phyloP scores from a whole-genome alignment of 2,113 vertebrate genomes.

The Cyphomyrus plagiostoma region DNA sequence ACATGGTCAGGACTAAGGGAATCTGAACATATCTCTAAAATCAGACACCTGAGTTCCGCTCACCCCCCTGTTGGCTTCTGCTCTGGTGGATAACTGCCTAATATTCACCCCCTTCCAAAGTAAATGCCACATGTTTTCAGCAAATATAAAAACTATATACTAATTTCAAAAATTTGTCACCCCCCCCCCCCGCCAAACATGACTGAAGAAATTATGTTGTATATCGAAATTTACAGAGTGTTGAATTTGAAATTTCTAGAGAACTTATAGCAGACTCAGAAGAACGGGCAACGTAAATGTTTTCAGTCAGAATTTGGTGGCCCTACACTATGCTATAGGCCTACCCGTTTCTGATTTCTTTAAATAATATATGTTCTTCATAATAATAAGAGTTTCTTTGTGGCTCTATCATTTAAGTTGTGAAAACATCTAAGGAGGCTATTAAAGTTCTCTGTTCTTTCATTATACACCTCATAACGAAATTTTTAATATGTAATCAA shows the following conservation, averaged over 20 bases:
- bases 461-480: background rate
- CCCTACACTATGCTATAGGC: background rate
- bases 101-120: constrained; percentile 42
- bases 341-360: background rate
- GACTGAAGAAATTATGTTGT: background rate
- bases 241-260: background rate
- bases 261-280: background rate
- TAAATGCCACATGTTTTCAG: background rate
- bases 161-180: background rate
- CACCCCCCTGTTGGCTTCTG: constrained; percentile 22
- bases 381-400: background rate
- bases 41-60: constrained; percentile 34
- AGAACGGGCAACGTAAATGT: background rate
- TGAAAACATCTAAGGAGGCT: background rate
- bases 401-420: background rate
- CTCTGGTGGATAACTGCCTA: constrained; percentile 48
- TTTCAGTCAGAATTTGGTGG: background rate
- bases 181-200: background rate
- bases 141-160: background rate
- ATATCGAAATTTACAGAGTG: background rate
- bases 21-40: constrained; percentile 28
- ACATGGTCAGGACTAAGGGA: constrained; percentile 40
- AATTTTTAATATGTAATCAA: background rate
- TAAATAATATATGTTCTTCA: background rate
- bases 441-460: background rate